phyloP scores from a whole-genome alignment of 2,113 vertebrate species.

The Crocuta crocuta region DNA sequence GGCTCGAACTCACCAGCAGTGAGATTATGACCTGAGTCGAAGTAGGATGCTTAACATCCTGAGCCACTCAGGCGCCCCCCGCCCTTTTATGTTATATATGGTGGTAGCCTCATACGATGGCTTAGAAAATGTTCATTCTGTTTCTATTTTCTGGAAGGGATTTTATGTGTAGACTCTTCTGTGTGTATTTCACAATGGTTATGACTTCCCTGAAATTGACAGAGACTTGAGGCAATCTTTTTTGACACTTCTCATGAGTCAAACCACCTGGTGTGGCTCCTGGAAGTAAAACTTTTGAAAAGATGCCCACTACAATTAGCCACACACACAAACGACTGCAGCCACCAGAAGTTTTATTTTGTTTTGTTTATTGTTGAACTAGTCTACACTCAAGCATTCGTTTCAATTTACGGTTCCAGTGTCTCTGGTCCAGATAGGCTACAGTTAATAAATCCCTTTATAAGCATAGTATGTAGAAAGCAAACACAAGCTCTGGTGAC shows the following conservation, averaged over 20 bases:
- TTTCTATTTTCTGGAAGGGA: not conserved
- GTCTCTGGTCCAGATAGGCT: not conserved
- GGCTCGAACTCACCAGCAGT: no score
- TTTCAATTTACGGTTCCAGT: not conserved
- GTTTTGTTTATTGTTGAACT: not conserved
- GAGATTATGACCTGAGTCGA: no score
- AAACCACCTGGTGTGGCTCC: not conserved
- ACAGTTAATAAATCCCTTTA: not conserved
- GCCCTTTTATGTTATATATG: not conserved
- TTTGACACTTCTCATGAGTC: not conserved
- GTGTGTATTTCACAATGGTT: not conserved
- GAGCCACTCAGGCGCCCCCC: no score
- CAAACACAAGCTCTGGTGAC: not conserved
- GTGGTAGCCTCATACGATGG: not conserved
- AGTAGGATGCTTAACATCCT: no score
- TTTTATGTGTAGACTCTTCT: not conserved
- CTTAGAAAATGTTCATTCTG: not conserved
- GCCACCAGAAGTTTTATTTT: not conserved
- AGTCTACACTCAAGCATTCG: not conserved
- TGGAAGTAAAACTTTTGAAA: not conserved
- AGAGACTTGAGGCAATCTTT: not conserved
- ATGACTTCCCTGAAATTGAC: not conserved
- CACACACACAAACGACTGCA: not conserved
- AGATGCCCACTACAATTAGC: no score
- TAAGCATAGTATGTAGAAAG: not conserved